A percentile compares a stretch with the other conserved stretches of the same genome.
Conservation (phyloP, 2,113 vertebrate species). For the Bungarus multicinctus region DNA sequence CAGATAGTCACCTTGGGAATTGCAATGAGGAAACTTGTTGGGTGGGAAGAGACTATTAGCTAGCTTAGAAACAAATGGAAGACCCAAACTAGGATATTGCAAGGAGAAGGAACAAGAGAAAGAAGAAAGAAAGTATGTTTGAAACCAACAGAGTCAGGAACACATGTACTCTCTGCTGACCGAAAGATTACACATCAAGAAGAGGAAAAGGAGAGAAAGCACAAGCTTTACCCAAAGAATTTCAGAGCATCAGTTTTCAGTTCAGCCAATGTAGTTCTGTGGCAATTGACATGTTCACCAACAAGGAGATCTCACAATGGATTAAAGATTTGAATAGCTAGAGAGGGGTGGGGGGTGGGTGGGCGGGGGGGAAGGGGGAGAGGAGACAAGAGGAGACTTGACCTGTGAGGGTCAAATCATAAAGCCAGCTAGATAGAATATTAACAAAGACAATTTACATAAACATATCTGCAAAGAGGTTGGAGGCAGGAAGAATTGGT, state of each 20-base stretch:
- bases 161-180: neutral
- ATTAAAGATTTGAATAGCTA: neutral
- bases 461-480: neutral
- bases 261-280: neutral
- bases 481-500: neutral
- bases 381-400: neutral
- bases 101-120: neutral
- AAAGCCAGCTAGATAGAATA: neutral
- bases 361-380: too few species aligned
- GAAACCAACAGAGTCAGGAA: neutral
- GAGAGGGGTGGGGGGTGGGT: accelerated
- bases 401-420: neutral
- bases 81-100: neutral
- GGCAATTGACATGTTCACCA: neutral
- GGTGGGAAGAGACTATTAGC: neutral
- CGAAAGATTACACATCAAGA: neutral
- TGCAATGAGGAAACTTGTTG: neutral
- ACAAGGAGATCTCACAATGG: neutral
- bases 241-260: neutral
- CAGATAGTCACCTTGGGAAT: neutral
- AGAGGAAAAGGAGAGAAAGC: neutral
- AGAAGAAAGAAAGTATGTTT: neutral
- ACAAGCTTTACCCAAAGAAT: neutral
- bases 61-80: neutral
- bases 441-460: neutral